Evolutionary conservation across 2,113 vertebrate species (phyloP).

Genomic region (Xiphophorus maculatus): DNA sequence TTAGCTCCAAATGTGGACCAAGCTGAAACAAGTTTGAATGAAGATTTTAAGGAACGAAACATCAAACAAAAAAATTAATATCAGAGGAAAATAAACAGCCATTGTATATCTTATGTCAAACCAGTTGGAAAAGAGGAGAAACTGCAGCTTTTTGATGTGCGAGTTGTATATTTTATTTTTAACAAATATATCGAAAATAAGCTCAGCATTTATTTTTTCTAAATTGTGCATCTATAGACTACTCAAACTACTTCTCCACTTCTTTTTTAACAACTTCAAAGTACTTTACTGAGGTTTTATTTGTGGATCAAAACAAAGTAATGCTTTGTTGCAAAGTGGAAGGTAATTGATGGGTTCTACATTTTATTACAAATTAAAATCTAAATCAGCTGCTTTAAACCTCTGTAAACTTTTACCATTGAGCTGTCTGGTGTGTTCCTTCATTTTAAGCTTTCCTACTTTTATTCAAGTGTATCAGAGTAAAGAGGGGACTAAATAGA

Average conservation of each 20-base stretch:
- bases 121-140: slow-evolving; percentile 3
- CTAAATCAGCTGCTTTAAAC: neutral
- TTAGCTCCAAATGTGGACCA: slow-evolving; percentile 26
- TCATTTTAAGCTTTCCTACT: neutral
- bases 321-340: neutral
- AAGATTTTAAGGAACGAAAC: slow-evolving; percentile 2
- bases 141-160: slow-evolving; percentile 4
- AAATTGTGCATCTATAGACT: neutral
- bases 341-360: too few relatives aligned
- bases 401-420: neutral
- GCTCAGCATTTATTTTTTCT: neutral
- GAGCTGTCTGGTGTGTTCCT: neutral
- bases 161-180: neutral
- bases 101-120: neutral
- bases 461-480: neutral
- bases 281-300: neutral
- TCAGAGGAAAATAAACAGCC: slow-evolving; percentile 4
- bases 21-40: slow-evolving; percentile 6
- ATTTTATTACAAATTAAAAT: too few relatives aligned
- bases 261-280: neutral
- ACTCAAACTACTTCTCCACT: neutral
- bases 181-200: neutral
- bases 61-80: slow-evolving; percentile 7
- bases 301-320: neutral
- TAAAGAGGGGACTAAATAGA: neutral